Conservation (phyloP, 1,140 invertebrate species). For the Bombus haemorrhoidalis region DNA sequence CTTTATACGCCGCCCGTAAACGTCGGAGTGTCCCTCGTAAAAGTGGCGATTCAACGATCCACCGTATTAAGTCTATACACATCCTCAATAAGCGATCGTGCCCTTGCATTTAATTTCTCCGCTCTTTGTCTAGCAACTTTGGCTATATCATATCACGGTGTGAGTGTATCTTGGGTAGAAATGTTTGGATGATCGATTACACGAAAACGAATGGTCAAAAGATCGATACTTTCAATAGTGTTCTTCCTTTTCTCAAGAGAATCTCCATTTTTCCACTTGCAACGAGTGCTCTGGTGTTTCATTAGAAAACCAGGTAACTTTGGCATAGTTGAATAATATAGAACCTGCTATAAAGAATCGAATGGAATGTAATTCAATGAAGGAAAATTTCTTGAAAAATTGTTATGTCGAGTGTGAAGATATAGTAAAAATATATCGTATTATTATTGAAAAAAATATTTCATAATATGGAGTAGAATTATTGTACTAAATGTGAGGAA, state of each 20-base stretch:
- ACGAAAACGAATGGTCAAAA: neutral
- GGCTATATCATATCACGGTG: no score
- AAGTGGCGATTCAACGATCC: constrained; percentile 23
- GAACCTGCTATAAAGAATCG: no score
- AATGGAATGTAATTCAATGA: no score
- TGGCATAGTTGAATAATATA: no score
- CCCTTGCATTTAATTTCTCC: neutral
- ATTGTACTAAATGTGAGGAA: neutral
- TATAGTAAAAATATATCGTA: no score
- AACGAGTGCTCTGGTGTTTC: neutral
- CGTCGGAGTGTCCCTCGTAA: constrained; percentile 43
- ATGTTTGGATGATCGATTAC: neutral
- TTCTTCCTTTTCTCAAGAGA: neutral
- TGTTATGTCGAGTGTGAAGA: no score
- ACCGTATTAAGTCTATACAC: constrained; percentile 5
- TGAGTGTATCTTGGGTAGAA: no score
- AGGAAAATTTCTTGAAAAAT: no score
- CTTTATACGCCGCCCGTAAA: constrained; percentile 30
- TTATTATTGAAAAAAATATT: no score
- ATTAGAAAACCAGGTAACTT: neutral
- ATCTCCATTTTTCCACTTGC: neutral
- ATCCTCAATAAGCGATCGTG: neutral
- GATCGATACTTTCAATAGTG: neutral
- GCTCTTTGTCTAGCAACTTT: neutral
- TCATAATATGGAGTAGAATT: neutral